Conservation (phyloP, 2,797 vertebrate genomes). For the Pristis pectinata region DNA sequence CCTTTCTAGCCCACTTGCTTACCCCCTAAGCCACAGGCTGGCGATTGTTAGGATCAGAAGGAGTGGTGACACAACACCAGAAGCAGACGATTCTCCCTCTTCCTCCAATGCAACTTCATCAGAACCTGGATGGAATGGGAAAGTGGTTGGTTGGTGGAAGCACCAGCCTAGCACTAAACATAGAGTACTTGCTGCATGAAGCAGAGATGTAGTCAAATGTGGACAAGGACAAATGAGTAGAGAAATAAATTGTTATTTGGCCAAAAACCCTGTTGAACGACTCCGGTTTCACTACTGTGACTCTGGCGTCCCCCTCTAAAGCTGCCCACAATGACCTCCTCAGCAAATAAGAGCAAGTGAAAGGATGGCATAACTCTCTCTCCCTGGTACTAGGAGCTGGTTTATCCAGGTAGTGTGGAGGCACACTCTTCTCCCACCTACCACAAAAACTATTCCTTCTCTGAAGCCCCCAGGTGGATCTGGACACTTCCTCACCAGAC, state of each 20-base stretch:
- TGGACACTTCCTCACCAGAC: not conserved
- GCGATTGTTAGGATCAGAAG: not conserved
- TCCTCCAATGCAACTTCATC: not conserved
- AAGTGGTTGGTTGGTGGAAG: not conserved
- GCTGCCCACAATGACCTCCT: not conserved
- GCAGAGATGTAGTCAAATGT: not conserved
- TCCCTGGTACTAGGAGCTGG: not conserved
- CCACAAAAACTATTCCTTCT: not conserved
- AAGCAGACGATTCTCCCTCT: not conserved
- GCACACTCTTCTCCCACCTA: not conserved
- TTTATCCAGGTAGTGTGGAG: not conserved
- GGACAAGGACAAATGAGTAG: not conserved
- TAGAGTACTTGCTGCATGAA: not conserved
- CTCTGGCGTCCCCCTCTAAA: not conserved
- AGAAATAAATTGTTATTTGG: not conserved
- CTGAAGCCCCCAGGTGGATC: not conserved
- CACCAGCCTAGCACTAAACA: not conserved
- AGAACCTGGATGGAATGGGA: not conserved
- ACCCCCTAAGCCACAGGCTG: not conserved
- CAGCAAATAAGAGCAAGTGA: not conserved
- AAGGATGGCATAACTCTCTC: not conserved
- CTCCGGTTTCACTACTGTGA: not conserved
- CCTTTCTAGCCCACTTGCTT: not conserved
- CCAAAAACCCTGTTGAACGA: not conserved
- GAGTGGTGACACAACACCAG: not conserved